phyloP scores from a whole-genome alignment of 2,113 vertebrate genomes.

The Paradoxurus hermaphroditus region DNA sequence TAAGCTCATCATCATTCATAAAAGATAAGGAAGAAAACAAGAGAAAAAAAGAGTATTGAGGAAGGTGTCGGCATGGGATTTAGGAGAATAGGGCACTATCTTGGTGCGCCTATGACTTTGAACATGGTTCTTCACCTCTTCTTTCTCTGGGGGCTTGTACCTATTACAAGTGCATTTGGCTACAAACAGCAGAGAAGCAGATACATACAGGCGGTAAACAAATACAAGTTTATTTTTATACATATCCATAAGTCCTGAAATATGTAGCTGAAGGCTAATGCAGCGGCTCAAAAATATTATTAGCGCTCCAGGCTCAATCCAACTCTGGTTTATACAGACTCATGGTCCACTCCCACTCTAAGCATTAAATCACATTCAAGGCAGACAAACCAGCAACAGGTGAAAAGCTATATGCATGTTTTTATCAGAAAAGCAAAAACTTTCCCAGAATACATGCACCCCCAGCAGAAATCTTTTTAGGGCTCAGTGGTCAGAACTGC shows the following conservation, averaged over 20 bases:
- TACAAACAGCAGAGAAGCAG: background rate
- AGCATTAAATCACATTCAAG: background rate
- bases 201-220: background rate
- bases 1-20: background rate
- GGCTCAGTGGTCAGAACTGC: background rate
- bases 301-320: background rate
- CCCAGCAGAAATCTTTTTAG: background rate
- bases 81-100: background rate
- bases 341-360: background rate
- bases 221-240: slow-evolving; percentile 3
- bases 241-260: background rate
- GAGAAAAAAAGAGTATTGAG: background rate
- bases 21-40: background rate
- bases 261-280: background rate
- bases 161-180: background rate
- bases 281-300: background rate
- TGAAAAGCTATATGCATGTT: background rate
- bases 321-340: background rate
- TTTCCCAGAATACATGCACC: background rate
- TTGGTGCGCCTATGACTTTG: background rate
- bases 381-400: background rate
- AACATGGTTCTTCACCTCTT: background rate
- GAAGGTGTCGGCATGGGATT: background rate
- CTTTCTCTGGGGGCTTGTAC: background rate
- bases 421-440: background rate